These are phyloP conservation scores for Natator depressus DNA, from an alignment of 2,113 vertebrate species.

Conservation along the genomic window DNA sequence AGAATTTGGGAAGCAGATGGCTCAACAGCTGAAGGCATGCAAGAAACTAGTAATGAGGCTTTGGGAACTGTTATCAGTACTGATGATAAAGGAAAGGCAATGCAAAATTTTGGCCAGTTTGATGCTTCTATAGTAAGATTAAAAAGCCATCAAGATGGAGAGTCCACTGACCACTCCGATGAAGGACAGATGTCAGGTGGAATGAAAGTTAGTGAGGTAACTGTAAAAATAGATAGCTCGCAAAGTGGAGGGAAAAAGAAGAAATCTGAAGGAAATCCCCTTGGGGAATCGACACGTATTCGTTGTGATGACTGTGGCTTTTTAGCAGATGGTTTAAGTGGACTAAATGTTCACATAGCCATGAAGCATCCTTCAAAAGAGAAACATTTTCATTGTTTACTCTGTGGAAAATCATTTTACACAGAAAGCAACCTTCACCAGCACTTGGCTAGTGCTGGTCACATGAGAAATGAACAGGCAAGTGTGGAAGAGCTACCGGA, in stretches of 20 bases:
- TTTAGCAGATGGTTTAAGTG: slow-evolving; percentile 94
- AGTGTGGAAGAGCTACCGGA: slow-evolving; percentile 94
- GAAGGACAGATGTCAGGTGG: slow-evolving; percentile 54
- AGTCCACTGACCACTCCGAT: slow-evolving; percentile 65
- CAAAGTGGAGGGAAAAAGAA: slow-evolving; percentile 76
- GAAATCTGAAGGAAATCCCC: slow-evolving; percentile 68
- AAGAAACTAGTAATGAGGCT: slow-evolving; percentile 70
- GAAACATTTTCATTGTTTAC: slow-evolving; percentile 95
- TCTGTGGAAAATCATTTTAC: slow-evolving; percentile 98
- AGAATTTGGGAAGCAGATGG: slow-evolving; percentile 73
- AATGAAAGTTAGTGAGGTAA: slow-evolving; percentile 44
- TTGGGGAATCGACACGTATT: slow-evolving; percentile 80
- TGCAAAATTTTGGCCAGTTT: slow-evolving; percentile 77
- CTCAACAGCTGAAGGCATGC: slow-evolving; percentile 67
- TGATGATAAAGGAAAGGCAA: slow-evolving; percentile 73
- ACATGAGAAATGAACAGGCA: slow-evolving; percentile 92
- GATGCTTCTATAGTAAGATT: slow-evolving; percentile 92
- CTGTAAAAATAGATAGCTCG: slow-evolving; percentile 57
- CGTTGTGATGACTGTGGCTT: slow-evolving; percentile 98
- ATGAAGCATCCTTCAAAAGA: slow-evolving; percentile 99
- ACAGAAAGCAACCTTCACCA: slow-evolving; percentile 97
- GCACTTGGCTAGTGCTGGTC: slow-evolving; percentile 93
- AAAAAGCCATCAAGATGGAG: slow-evolving; percentile 82
- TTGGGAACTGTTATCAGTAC: slow-evolving; percentile 69
- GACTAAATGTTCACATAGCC: slow-evolving; percentile 97